A percentile compares a stretch with the other conserved stretches of the same genome.
These are phyloP conservation scores for Smutsia gigantea DNA, from an alignment of 2,797 vertebrate genomes.

Conservation along the genomic window DNA sequence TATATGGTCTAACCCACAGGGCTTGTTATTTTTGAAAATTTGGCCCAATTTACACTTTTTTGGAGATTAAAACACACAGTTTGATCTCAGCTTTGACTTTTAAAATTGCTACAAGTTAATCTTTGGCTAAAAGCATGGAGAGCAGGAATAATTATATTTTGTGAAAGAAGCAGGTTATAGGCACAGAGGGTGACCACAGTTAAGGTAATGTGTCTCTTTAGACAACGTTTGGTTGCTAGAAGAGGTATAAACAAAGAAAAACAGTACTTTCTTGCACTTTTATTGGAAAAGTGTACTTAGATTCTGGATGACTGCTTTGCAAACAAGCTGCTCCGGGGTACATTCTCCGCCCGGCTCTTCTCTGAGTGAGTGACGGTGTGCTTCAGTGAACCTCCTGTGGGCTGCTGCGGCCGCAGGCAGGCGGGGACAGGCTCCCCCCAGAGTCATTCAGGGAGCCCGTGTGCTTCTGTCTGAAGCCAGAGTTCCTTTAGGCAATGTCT, in stretches of 20 bases:
- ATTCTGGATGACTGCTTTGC: constrained; percentile 71
- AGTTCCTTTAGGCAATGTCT: not conserved
- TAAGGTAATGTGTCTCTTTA: constrained; percentile 49
- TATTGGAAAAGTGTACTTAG: constrained; percentile 38
- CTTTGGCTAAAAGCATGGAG: constrained; percentile 78
- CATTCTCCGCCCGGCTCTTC: constrained; percentile 69
- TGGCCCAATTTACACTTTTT: constrained; percentile 69
- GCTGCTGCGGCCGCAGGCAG: not conserved
- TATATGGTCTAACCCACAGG: not conserved
- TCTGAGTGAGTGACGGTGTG: constrained; percentile 54
- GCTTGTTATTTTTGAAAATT: constrained; percentile 70
- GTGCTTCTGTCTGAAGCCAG: not conserved
- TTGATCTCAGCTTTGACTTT: constrained; percentile 78
- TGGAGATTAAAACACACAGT: constrained; percentile 72
- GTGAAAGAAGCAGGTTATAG: constrained; percentile 62
- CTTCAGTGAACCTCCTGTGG: not conserved
- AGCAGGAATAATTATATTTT: constrained; percentile 66
- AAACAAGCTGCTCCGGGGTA: constrained; percentile 43
- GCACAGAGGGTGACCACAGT: constrained; percentile 66
- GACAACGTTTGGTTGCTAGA: not conserved
- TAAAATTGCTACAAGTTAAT: constrained; percentile 77
- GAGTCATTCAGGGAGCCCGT: not conserved
- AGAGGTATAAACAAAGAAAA: constrained; percentile 56
- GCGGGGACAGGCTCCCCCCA: rapidly evolving
- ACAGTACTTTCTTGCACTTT: constrained; percentile 51